A percentile compares a stretch with the other conserved stretches of the same genome.
These are phyloP conservation scores for Aphelinus certus DNA, from an alignment of 1,140 invertebrate species.

Conservation along the genomic window DNA sequence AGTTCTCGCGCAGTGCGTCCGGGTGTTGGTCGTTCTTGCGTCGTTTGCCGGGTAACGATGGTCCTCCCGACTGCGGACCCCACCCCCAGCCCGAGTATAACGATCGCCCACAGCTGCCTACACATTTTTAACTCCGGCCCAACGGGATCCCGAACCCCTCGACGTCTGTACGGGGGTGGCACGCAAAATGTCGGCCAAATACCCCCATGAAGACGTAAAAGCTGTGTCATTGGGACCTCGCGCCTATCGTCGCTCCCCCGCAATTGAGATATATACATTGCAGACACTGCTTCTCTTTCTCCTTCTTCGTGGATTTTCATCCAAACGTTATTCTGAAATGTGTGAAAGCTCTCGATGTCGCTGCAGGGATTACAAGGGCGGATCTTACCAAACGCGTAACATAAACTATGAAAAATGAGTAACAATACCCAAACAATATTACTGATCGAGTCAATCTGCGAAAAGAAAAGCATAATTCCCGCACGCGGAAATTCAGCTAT, in stretches of 20 bases:
- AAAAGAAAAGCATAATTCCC: no score
- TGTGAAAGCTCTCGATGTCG: no score
- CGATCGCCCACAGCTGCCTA: constrained; percentile 18
- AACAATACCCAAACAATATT: no score
- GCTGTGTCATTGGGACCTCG: constrained; percentile 24
- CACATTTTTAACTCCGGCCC: neutral
- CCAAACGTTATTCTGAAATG: no score
- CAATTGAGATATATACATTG: no score
- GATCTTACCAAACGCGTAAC: no score
- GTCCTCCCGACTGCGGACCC: constrained; percentile 12
- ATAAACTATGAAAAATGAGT: no score
- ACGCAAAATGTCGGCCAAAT: constrained; percentile 34
- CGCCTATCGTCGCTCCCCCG: neutral
- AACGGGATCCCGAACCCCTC: neutral
- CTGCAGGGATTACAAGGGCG: no score
- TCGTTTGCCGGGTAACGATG: constrained; percentile 31
- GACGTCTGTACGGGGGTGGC: neutral
- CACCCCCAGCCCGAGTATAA: constrained; percentile 15
- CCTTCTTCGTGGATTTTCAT: no score
- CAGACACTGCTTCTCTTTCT: no score
- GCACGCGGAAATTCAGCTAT: no score
- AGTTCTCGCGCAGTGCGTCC: neutral
- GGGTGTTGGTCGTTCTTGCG: constrained; percentile 4
- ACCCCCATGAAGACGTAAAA: constrained; percentile 13
- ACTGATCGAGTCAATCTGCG: no score